These are phyloP conservation scores for Mastigias papua DNA, from an alignment of 30 jellyfish, hydroid and myxozoan species.

Conservation along the genomic window DNA sequence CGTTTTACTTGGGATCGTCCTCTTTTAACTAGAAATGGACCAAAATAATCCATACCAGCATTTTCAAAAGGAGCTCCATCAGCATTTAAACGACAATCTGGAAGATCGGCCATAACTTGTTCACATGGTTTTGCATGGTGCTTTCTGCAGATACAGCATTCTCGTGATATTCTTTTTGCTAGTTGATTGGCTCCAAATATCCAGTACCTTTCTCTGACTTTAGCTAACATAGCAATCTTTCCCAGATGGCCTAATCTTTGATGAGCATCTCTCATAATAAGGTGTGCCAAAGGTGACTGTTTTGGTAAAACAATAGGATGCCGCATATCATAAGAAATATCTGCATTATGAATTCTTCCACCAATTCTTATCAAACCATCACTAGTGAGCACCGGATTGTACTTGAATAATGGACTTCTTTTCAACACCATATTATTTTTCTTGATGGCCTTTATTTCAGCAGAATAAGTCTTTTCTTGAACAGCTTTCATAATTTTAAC, in stretches of 20 bases:
- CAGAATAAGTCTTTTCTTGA: constrained; percentile 31
- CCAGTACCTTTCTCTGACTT: constrained; percentile 34
- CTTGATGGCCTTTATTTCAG: constrained; percentile 50
- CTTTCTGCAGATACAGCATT: constrained; percentile 10
- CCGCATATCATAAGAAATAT: constrained; percentile 52
- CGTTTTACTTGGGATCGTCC: constrained; percentile 46
- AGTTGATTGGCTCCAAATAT: constrained; percentile 45
- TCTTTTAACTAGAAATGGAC: constrained; percentile 58
- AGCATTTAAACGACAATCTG: constrained; percentile 21
- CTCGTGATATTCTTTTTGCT: constrained; percentile 41
- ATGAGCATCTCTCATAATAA: constrained; percentile 55
- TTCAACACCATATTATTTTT: constrained; percentile 34
- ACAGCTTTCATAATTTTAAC: constrained; percentile 22
- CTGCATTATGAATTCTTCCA: constrained; percentile 19
- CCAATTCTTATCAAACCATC: constrained; percentile 48
- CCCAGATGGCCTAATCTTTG: constrained; percentile 53
- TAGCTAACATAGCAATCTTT: constrained; percentile 36
- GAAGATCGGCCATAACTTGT: constrained; percentile 32
- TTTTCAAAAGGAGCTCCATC: constrained; percentile 51
- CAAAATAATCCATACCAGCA: constrained; percentile 66
- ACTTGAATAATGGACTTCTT: constrained; percentile 59
- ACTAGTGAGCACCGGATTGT: constrained; percentile 29
- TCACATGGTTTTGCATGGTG: constrained; percentile 22
- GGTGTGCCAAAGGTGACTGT: constrained; percentile 29
- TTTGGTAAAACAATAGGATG: constrained; percentile 69